Base-by-base conservation (phyloP, 2,113 vertebrate genomes). In the Tragelaphus imberbis region DNA sequence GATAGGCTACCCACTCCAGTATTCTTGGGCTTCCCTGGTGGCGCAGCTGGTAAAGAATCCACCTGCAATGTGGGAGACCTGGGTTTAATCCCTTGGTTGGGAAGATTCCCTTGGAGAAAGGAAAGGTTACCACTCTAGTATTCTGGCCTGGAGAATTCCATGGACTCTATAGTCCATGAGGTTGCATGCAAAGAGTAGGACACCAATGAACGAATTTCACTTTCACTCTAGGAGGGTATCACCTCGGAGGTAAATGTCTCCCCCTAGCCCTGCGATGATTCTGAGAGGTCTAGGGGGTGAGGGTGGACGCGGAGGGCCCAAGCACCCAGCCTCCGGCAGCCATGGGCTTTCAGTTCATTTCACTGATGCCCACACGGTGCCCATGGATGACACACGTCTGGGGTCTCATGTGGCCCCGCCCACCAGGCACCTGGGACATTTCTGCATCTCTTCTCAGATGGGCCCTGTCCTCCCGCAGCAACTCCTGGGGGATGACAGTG, bases 301-400 rank as follows among this genome's bases (percentile, higher is more conserved):
- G 9, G 30, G 15, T 21, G 9, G 28, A 7, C n/a, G 1, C 6
- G 1, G 59, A 10, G 15, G 27, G 4, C 5, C 58, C 7, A 28
- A 49, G 63, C 27, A 2, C 28, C 11, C 1, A 0, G 7, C 10
- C 47, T 47, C 27, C 0, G 5, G 63, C n/a, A 12, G n/a, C 28
- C 25, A 47, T 1, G 2, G 5, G 30, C 3, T 7, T 71, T 27
- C 2, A 0, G 51, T 2, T 58, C 30, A 36, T 27, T 28, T 59
- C 6, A 2, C 11, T 0, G 0, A n/a, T 0, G 0, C 44, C 36
- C 11, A 7, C 25, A 23, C 5, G 1, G 68, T 71, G 19, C 19
- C 68, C 68, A 71, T 10, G 0, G 1, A 23, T 36, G 68, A 71
- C 68, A 71, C 68, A 13, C 3, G 7, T 10, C 2, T 3, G 0